Percentiles rank a stretch among this genome's conserved stretches.
Evolutionary conservation across 1,140 invertebrate genomes (phyloP).

Genomic region (Maniola jurtina): DNA sequence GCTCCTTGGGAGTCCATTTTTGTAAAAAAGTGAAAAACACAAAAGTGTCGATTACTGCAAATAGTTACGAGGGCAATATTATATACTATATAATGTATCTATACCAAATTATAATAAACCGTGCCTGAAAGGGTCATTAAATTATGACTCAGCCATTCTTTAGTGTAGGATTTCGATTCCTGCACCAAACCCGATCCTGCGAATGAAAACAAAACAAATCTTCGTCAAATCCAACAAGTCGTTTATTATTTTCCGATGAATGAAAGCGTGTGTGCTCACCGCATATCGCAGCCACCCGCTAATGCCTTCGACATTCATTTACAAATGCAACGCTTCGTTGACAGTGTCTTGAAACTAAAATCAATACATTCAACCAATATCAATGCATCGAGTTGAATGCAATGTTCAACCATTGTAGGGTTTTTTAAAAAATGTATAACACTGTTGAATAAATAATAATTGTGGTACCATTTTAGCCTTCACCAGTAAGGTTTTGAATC

Average conservation of each 20-base stretch:
- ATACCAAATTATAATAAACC: too few species aligned
- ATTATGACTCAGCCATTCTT: not conserved
- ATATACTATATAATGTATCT: too few species aligned
- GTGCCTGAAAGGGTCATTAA: too few species aligned
- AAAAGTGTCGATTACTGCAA: too few species aligned
- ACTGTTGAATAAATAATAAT: too few species aligned
- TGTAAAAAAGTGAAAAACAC: too few species aligned
- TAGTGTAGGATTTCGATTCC: not conserved
- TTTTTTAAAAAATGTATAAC: too few species aligned
- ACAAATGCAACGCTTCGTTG: conserved; percentile 22
- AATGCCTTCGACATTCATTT: conserved; percentile 48
- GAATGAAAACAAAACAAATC: not conserved
- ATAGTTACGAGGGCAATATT: too few species aligned
- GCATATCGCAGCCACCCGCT: conserved; percentile 40
- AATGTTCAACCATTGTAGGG: not conserved
- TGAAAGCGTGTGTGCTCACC: conserved; percentile 33
- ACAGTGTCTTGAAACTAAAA: conserved; percentile 8
- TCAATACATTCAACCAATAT: conserved; percentile 3
- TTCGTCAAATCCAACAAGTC: not conserved
- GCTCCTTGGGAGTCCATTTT: too few species aligned
- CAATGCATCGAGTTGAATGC: not conserved
- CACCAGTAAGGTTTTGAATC: too few species aligned
- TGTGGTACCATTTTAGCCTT: too few species aligned
- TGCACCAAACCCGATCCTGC: not conserved
- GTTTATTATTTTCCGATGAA: conserved; percentile 27